Conservation (phyloP, 2,888 invertebrate genomes). For the Sturmia bella region DNA sequence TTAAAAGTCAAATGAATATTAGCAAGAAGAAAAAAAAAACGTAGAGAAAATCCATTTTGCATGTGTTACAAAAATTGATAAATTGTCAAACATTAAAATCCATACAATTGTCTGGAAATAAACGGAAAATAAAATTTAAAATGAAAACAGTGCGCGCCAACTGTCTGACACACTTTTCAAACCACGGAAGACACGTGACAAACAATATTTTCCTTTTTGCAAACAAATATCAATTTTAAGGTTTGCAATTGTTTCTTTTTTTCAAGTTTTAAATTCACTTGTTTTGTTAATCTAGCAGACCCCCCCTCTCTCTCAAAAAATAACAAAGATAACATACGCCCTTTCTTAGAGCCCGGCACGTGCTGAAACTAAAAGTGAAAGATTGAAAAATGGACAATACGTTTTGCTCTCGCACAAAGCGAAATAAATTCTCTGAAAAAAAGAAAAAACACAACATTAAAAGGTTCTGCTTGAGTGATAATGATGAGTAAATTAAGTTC, state of each 20-base stretch:
- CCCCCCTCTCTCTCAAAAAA: no score
- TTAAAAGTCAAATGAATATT: slow-evolving; percentile 52
- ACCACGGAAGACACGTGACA: slow-evolving; percentile 67
- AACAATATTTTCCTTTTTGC: slow-evolving; percentile 22
- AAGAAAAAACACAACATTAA: slow-evolving; percentile 39
- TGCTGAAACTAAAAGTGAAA: slow-evolving; percentile 57
- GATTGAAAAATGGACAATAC: slow-evolving; percentile 60
- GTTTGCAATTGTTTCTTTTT: slow-evolving; percentile 40
- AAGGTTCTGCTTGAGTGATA: slow-evolving; percentile 64
- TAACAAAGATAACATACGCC: slow-evolving; percentile 64
- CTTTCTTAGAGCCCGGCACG: slow-evolving; percentile 49
- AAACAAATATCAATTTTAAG: slow-evolving; percentile 63
- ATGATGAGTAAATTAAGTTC: slow-evolving; percentile 66
- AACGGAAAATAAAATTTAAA: slow-evolving; percentile 11
- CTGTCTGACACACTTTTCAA: slow-evolving; percentile 61
- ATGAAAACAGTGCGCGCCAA: slow-evolving; percentile 30
- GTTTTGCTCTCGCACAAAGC: slow-evolving; percentile 28
- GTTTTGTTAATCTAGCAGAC: slow-evolving; percentile 36
- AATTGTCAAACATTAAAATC: slow-evolving; percentile 66
- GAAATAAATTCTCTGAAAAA: background rate
- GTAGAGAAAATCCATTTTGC: slow-evolving; percentile 42
- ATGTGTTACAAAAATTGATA: slow-evolving; percentile 66
- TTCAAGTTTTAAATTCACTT: slow-evolving; percentile 65
- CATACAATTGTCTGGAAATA: slow-evolving; percentile 39
- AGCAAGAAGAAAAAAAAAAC: slow-evolving; percentile 36